Evolutionary conservation across 2,888 invertebrate species (phyloP), one percentile per base, ranked within the genome.

Genomic region (Crossocerus cetratus): DNA sequence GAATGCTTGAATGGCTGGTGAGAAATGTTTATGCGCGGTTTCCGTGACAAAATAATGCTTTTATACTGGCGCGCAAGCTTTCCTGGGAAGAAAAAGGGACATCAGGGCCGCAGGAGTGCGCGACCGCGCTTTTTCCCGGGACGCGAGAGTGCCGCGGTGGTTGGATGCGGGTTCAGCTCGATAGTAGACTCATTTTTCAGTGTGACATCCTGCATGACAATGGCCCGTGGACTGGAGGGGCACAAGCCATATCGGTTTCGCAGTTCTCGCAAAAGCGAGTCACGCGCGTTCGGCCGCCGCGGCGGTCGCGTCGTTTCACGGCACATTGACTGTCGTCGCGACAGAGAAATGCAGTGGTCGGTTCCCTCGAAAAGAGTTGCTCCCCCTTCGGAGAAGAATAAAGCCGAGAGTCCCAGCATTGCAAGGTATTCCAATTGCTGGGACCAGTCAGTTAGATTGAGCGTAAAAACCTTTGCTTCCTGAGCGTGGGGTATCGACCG

Each of bases 121-220:
- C 13, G 43, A 11, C 20, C 68, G 64, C 64, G 61, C 64, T 60
- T 56, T 32, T 23, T 32, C 23, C 57, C 55, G 3, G 14, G 16
- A 32, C 14, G 16, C n/a, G 21, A 8, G 23, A 2, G 16, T 0
- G 18, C 16, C 49, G 14, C 49, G 56, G 44, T 22, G 5, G 18
- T n/a, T 43, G 23, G 54, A 57, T 63, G 65, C 68, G 62, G 32
- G 67, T 65, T 56, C 60, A 21, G 55, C 58, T 64, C 65, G 59
- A 71, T 67, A 59, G 65, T 44, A 54, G 73, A 13, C 69, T 73
- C 73, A 77, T 77, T 73, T 77, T 73, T 77, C 77, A 77, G 62
- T 64, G 61, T 67, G 77, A 76, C 77, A 70, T 77, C 72, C 80
- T 74, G 80, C 80, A 80, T 78, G 82, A 83, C 81, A 82, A 83